Percentiles rank a stretch among this genome's conserved stretches.
Conservation (phyloP, 2,888 invertebrate species). For the Phania funesta region DNA sequence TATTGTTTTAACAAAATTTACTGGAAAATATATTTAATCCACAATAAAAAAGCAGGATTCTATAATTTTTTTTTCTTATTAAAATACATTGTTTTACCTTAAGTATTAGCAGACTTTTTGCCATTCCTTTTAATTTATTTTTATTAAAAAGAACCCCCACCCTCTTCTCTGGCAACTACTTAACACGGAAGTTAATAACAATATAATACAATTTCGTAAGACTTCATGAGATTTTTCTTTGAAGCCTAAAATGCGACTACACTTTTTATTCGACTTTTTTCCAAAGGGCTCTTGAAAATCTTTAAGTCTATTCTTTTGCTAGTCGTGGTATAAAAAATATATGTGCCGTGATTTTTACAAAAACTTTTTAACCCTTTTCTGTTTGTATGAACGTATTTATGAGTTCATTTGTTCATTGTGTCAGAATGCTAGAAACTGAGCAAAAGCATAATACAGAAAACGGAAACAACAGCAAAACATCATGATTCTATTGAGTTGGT, state of each 20-base stretch:
- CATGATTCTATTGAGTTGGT: constrained; percentile 57
- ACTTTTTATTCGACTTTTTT: constrained; percentile 54
- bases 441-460: constrained; percentile 52
- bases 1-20: constrained; percentile 18
- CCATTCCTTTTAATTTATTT: constrained; percentile 5
- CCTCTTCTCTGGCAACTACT: constrained; percentile 50
- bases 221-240: constrained; percentile 41
- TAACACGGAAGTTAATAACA: constrained; percentile 67
- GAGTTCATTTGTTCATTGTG: constrained; percentile 67
- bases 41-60: neutral
- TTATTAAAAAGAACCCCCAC: neutral
- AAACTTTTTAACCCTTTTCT: constrained; percentile 49
- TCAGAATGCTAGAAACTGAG: constrained; percentile 46
- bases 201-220: constrained; percentile 57
- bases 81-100: constrained; percentile 5
- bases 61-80: neutral
- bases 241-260: constrained; percentile 53
- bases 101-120: constrained; percentile 19
- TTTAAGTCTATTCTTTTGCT: constrained; percentile 56
- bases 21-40: constrained; percentile 6
- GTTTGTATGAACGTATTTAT: constrained; percentile 54
- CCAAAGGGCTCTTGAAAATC: constrained; percentile 59
- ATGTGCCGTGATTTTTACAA: constrained; percentile 37
- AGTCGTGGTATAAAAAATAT: constrained; percentile 9
- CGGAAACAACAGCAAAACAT: constrained; percentile 66